These are phyloP conservation scores for Corythoichthys intestinalis DNA, from an alignment of 2,113 vertebrate genomes.

Conservation along the genomic window DNA sequence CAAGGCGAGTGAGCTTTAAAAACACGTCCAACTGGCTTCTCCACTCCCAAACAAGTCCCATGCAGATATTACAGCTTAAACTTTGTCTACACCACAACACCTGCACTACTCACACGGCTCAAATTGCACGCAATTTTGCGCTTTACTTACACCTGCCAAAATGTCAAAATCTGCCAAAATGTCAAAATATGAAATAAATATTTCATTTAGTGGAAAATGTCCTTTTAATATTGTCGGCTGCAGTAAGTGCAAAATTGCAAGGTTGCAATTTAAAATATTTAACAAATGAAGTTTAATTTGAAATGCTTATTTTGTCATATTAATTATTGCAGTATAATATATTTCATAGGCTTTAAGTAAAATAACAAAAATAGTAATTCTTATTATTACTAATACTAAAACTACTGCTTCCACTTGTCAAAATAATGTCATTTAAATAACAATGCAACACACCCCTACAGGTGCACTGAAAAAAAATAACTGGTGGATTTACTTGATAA, in stretches of 20 bases:
- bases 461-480: neutral
- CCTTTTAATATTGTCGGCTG: slow-evolving; percentile 8
- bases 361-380: no score
- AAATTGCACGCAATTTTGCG: neutral
- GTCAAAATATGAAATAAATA: slow-evolving; percentile 11
- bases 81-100: slow-evolving; percentile 68
- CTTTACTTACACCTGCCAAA: slow-evolving; percentile 2
- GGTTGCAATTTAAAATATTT: neutral
- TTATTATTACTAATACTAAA: no score
- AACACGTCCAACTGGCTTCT: slow-evolving; percentile 88
- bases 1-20: slow-evolving; percentile 32
- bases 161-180: slow-evolving; percentile 10
- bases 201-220: slow-evolving; percentile 17
- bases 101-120: slow-evolving; percentile 17
- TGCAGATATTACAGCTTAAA: slow-evolving; percentile 63
- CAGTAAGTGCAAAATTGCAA: neutral
- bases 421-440: slow-evolving; percentile 35
- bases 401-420: slow-evolving; percentile 24
- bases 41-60: slow-evolving; percentile 73
- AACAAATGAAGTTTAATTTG: neutral
- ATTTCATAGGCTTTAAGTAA: no score
- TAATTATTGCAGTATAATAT: no score
- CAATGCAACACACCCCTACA: slow-evolving; percentile 7
- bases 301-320: neutral
- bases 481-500: no score